Percentiles rank a stretch among this genome's conserved stretches.
These are phyloP conservation scores for Ptychadena robeensis DNA, from an alignment of 2,797 vertebrate genomes.

Conservation along the genomic window DNA sequence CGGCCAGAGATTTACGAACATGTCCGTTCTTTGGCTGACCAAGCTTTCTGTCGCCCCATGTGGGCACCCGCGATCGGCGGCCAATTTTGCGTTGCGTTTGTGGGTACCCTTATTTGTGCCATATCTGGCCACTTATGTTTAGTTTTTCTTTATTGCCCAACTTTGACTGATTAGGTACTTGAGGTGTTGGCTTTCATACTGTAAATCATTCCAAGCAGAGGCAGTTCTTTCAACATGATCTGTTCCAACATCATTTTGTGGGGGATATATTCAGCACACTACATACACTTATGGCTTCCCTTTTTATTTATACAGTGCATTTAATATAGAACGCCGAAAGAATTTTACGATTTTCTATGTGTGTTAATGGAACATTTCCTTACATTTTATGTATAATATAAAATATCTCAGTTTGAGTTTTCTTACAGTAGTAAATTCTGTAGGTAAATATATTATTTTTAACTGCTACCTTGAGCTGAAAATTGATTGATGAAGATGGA, in stretches of 20 bases:
- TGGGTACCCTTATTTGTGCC: no score
- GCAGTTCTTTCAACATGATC: not conserved
- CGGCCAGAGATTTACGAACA: no score
- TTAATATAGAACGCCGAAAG: constrained; percentile 22
- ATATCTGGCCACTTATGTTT: no score
- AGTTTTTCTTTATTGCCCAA: no score
- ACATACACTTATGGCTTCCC: not conserved
- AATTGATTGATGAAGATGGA: constrained; percentile 50
- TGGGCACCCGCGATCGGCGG: no score
- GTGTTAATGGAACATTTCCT: constrained; percentile 56
- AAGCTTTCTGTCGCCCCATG: no score
- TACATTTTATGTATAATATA: constrained; percentile 57
- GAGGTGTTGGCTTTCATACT: not conserved
- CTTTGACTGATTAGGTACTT: no score
- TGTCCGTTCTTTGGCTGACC: no score
- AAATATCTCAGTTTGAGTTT: constrained; percentile 41
- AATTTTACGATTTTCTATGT: constrained; percentile 51
- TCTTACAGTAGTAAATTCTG: constrained; percentile 56
- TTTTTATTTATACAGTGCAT: constrained; percentile 51
- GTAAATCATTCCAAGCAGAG: not conserved
- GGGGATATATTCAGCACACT: constrained; percentile 9
- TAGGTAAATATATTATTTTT: constrained; percentile 50
- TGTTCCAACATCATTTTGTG: not conserved
- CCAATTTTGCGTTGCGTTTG: no score
- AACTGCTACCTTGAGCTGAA: constrained; percentile 47